Evolutionary conservation across 2,797 vertebrate genomes (phyloP).

Genomic region (Miichthys miiuy): DNA sequence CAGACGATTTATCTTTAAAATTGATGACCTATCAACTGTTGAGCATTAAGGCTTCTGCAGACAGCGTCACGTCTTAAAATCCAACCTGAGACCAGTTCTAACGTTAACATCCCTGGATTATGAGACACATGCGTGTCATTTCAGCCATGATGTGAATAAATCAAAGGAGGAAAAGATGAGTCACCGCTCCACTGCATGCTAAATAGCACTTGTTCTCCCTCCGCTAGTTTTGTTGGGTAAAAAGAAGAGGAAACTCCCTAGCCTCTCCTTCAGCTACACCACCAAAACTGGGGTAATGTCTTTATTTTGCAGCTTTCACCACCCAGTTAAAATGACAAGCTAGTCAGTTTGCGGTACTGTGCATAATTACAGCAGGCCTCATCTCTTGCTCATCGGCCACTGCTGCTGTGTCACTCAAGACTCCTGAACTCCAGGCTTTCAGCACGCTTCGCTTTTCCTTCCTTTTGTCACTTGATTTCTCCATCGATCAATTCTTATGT

Average conservation of each 20-base stretch:
- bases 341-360: constrained; percentile 66
- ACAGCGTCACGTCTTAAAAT: constrained; percentile 32
- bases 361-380: constrained; percentile 71
- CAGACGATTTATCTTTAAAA: constrained; percentile 23
- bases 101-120: constrained; percentile 37
- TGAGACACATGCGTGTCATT: constrained; percentile 64
- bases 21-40: constrained; percentile 14
- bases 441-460: constrained; percentile 16
- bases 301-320: constrained; percentile 77
- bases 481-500: not conserved
- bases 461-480: constrained; percentile 22
- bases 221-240: constrained; percentile 62
- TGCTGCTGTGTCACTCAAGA: constrained; percentile 38
- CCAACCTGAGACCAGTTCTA: constrained; percentile 27
- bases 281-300: constrained; percentile 62
- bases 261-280: constrained; percentile 42
- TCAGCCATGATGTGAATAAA: constrained; percentile 72
- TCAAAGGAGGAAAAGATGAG: constrained; percentile 77
- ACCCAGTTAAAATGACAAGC: constrained; percentile 75
- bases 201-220: constrained; percentile 71
- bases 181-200: constrained; percentile 64
- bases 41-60: constrained; percentile 18
- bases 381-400: constrained; percentile 65
- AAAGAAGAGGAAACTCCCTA: constrained; percentile 67
- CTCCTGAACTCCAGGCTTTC: constrained; percentile 22